Evolutionary conservation across 2,888 invertebrate genomes (phyloP).

Genomic region (Andrena chrysosceles): DNA sequence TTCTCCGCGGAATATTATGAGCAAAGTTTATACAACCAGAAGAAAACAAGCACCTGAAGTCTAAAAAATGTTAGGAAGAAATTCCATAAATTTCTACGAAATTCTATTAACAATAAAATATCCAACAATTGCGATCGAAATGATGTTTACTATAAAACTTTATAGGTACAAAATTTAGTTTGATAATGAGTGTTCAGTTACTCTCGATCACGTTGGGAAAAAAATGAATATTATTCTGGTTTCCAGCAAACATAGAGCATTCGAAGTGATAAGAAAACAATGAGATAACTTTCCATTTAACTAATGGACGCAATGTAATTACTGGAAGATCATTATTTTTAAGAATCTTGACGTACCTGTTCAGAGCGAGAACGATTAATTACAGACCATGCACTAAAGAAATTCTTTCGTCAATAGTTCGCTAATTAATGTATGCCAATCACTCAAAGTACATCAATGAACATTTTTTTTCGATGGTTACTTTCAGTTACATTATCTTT

Average conservation of each 20-base stretch:
- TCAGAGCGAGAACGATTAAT: conserved; percentile 29
- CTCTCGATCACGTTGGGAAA: not conserved
- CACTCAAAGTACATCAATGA: not conserved
- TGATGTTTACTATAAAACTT: not conserved
- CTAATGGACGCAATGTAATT: conserved; percentile 34
- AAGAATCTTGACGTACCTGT: conserved; percentile 14
- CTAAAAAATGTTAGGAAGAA: not conserved
- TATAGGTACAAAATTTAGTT: not conserved
- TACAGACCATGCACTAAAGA: conserved; percentile 15
- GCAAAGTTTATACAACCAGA: not conserved
- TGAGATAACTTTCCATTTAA: conserved; percentile 27
- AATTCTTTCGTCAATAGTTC: conserved; percentile 23
- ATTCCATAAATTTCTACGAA: not conserved
- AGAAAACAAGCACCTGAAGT: not conserved
- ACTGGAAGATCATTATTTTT: conserved; percentile 38
- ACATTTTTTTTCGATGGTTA: not conserved
- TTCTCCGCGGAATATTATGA: conserved; percentile 3
- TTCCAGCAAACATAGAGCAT: not conserved
- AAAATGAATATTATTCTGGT: not conserved
- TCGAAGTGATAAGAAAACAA: conserved; percentile 31
- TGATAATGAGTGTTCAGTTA: not conserved
- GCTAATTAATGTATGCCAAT: conserved; percentile 23
- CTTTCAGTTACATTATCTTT: not conserved
- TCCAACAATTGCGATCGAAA: not conserved
- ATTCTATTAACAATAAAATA: not conserved